Evolutionary conservation across 2,888 invertebrate genomes (phyloP), one percentile per base, ranked within the genome.

Genomic region (Conomelus anceps): DNA sequence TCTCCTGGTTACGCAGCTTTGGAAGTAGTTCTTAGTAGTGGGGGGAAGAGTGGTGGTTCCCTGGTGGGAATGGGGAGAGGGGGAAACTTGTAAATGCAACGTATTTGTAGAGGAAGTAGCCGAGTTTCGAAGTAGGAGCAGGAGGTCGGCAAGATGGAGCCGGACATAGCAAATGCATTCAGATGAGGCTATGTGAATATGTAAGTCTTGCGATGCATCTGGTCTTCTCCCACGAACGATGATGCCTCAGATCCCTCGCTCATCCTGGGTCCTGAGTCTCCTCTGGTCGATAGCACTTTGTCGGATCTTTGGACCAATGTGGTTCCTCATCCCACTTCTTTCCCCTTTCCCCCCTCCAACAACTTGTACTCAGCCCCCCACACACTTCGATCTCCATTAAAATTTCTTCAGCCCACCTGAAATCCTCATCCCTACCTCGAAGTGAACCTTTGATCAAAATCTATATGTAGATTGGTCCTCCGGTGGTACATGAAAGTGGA

Each of bases 81-180:
- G n/a, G n/a, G n/a, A n/a, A n/a, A n/a, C n/a, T n/a, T 26, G 26
- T 26, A 11, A 26, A 26, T 26, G 26, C 26, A 26, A 7, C 26
- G 6, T 11, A 26, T 26, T 26, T 26, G 11, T 26, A 26, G 26
- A 26, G 26, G 6, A 26, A 26, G 26, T 26, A 22, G 85, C 85
- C 22, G 85, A 11, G 85, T 85, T 22, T 22, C 22, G 23, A 17
- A 23, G 85, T 13, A 85, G 26, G 26, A 26, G 26, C 13, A 41
- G 41, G 7, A 41, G 86, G 86, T 17, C 11, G 26, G 23, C 23
- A 23, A 86, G 24, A 22, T 85, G 23, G 24, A 86, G 17, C 24
- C 23, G 23, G 86, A 86, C 86, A 86, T 26, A 26, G 86, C 86
- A 86, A 86, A 86, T 23, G 86, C 86, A 86, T 23, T 23, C 86